phyloP scores from a whole-genome alignment of 2,113 vertebrate genomes.

The Sander vitreus region DNA sequence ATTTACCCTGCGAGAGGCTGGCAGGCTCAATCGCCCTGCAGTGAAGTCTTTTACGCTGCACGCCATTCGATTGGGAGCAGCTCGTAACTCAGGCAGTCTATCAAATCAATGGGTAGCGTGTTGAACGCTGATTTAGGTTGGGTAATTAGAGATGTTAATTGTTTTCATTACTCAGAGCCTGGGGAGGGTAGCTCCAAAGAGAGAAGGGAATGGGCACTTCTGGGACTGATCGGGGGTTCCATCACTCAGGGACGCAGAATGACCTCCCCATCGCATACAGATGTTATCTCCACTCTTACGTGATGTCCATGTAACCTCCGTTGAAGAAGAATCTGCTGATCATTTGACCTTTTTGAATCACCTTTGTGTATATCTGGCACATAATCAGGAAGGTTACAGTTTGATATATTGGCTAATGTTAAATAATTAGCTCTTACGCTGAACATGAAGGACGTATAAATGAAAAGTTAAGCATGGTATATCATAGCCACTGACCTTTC shows the following conservation, averaged over 20 bases:
- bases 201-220: constrained; percentile 13
- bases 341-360: constrained; percentile 47
- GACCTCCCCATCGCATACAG: constrained; percentile 40
- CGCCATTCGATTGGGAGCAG: constrained; percentile 66
- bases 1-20: constrained; percentile 74
- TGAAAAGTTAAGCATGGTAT: constrained; percentile 25
- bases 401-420: constrained; percentile 34
- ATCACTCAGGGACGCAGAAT: constrained; percentile 31
- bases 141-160: constrained; percentile 84
- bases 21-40: constrained; percentile 62
- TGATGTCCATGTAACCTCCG: constrained; percentile 20
- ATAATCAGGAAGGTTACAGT: constrained; percentile 19
- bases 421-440: constrained; percentile 58
- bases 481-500: constrained; percentile 18
- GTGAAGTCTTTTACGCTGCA: constrained; percentile 74
- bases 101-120: constrained; percentile 78
- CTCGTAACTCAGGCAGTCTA: constrained; percentile 78
- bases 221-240: constrained; percentile 21
- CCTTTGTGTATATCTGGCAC: constrained; percentile 38
- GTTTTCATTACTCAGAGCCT: constrained; percentile 81
- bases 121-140: constrained; percentile 80
- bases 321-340: constrained; percentile 8
- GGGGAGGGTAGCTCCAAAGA: constrained; percentile 35
- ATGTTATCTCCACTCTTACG: constrained; percentile 29
- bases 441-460: constrained; percentile 45